Evolutionary conservation across 1,140 invertebrate genomes (phyloP), one percentile per base, ranked within the genome.

Genomic region (Nylanderia fulva): DNA sequence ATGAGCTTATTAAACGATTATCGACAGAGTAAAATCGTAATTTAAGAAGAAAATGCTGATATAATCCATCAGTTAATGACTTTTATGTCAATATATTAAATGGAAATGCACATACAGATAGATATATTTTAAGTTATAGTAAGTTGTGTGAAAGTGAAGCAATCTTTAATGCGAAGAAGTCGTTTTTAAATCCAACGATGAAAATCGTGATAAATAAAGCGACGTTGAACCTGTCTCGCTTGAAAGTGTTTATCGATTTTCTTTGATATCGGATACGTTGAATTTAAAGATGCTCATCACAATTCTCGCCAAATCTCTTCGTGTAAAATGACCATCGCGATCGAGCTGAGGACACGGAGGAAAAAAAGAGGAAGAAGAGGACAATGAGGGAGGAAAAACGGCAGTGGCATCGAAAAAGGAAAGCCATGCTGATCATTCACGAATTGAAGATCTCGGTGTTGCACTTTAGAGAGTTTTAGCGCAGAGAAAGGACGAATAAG

Each of bases 381-480:
- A 45, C 29, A 79, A 82, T 66, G 66, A 77, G 42, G 66, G 85
- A 74, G 68, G 45, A 86, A 80, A 29, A 85, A 64, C 48, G 56
- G 63, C 45, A 52, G 66, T 61, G 82, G 76, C 68, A 66, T 87
- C 76, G 88, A 89, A 90, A 91, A 91, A 90, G 89, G 88, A 91
- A 89, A 86, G 84, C 85, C 52, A 88, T 75, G 85, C 5, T 84
- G 89, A 86, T 82, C 66, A 60, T 85, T 66, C 79, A 83, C 83
- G 89, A 90, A 84, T 91, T 87, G 85, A 90, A 91, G 89, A 86
- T 85, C 87, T 88, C 89, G 84, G 79, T 74, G 88, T 89, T 90
- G 79, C 88, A 84, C 75, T 69, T 90, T 90, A 80, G 85, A 82
- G 75, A 69, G 74, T 69, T 71, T 87, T 45, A 68, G 68, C n/a